Evolutionary conservation across 2,113 vertebrate genomes (phyloP).

Genomic region (Oncorhynchus masou): DNA sequence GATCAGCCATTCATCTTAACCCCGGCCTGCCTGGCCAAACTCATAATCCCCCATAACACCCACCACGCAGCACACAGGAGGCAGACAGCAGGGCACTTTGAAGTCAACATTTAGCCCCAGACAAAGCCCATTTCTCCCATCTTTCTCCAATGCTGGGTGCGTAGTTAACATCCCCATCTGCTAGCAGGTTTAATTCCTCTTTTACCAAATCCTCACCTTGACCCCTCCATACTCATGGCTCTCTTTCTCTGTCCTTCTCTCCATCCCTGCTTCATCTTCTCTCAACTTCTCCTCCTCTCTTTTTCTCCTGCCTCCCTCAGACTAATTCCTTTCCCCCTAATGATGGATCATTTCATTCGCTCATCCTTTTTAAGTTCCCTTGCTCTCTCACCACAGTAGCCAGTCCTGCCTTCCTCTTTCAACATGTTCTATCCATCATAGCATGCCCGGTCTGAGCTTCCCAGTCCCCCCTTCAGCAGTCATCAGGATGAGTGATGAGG

Average conservation of each 20-base stretch:
- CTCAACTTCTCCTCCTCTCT: slow-evolving; percentile 25
- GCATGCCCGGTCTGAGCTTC: slow-evolving; percentile 36
- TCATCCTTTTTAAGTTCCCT: slow-evolving; percentile 45
- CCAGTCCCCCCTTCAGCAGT: slow-evolving; percentile 55
- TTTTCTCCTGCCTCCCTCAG: slow-evolving; percentile 45
- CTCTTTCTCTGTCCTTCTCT: slow-evolving; percentile 13
- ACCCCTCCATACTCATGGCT: slow-evolving; percentile 59
- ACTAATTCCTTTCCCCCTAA: slow-evolving; percentile 68
- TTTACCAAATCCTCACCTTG: slow-evolving; percentile 66
- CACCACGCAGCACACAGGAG: slow-evolving; percentile 65
- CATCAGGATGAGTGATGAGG: slow-evolving; percentile 75
- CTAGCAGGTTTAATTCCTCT: slow-evolving; percentile 61
- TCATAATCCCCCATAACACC: slow-evolving; percentile 81
- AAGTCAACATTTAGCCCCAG: slow-evolving; percentile 73
- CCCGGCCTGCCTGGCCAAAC: slow-evolving; percentile 68
- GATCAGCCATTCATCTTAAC: slow-evolving; percentile 80
- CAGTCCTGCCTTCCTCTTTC: slow-evolving; percentile 53
- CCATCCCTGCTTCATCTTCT: neutral
- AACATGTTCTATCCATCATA: slow-evolving; percentile 74
- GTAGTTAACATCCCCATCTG: slow-evolving; percentile 78
- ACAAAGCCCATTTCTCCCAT: slow-evolving; percentile 67
- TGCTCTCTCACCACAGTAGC: slow-evolving; percentile 30
- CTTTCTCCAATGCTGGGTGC: slow-evolving; percentile 48
- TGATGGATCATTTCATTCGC: slow-evolving; percentile 70
- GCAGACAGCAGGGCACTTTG: slow-evolving; percentile 77